These are phyloP conservation scores for Amia ocellicauda DNA, from an alignment of 2,113 vertebrate genomes.

Conservation along the genomic window DNA sequence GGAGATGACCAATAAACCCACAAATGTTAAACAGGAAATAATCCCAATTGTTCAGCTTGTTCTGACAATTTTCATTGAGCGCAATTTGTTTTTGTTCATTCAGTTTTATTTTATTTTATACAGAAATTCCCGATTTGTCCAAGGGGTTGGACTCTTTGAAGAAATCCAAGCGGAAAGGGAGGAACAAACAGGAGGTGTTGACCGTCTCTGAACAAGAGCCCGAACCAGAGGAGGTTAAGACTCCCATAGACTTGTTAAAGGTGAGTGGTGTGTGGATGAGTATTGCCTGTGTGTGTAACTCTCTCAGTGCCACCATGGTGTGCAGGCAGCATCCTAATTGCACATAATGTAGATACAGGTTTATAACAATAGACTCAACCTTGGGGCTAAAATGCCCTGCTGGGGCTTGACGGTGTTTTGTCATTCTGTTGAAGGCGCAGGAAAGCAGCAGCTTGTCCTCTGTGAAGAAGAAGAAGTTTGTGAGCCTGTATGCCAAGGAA, in stretches of 20 bases:
- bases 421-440: conserved; percentile 69
- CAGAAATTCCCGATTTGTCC: conserved; percentile 60
- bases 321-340: not conserved
- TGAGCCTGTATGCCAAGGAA: conserved; percentile 85
- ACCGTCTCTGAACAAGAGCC: conserved; percentile 51
- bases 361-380: not conserved
- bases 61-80: too few species aligned
- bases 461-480: conserved; percentile 87
- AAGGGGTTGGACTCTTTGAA: conserved; percentile 72
- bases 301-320: not conserved
- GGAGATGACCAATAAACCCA: too few species aligned
- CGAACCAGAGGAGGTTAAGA: conserved; percentile 76
- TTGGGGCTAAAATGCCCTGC: not conserved
- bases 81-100: not conserved
- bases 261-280: conserved; percentile 49
- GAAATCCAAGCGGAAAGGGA: conserved; percentile 84
- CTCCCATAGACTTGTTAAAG: conserved; percentile 89
- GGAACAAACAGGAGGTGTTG: conserved; percentile 80
- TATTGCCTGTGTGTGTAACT: too few species aligned
- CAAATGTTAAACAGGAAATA: too few species aligned
- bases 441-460: conserved; percentile 61
- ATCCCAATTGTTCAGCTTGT: too few species aligned
- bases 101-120: not conserved
- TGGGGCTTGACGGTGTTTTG: not conserved
- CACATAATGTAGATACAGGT: not conserved